Evolutionary conservation across 1,140 invertebrate species (phyloP).

Genomic region (Andricus grossulariae): DNA sequence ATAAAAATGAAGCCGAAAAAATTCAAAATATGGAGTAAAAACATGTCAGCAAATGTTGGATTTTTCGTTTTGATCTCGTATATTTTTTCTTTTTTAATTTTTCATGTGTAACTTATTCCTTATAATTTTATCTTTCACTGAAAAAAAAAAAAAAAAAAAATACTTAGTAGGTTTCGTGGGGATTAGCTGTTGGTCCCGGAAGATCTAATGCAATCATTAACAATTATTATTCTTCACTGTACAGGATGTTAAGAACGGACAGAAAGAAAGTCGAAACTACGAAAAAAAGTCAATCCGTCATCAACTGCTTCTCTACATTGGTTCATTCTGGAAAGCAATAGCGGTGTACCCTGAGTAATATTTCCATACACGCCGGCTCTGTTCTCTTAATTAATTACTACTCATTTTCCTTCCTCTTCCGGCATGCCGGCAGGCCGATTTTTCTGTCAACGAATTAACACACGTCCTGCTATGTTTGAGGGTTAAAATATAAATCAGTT

Average conservation of each 20-base stretch:
- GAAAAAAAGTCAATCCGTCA: slow-evolving; percentile 53
- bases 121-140: too few relatives aligned
- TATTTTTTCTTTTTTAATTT: too few relatives aligned
- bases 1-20: too few relatives aligned
- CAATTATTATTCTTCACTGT: slow-evolving; percentile 49
- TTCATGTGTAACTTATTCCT: too few relatives aligned
- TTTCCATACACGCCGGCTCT: slow-evolving; percentile 59
- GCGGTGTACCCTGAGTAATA: slow-evolving; percentile 55
- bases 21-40: too few relatives aligned
- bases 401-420: slow-evolving; percentile 47
- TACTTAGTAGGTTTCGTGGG: too few relatives aligned
- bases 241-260: slow-evolving; percentile 44
- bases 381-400: slow-evolving; percentile 67
- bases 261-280: not conserved
- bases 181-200: slow-evolving; percentile 37
- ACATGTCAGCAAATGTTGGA: too few relatives aligned
- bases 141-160: too few relatives aligned
- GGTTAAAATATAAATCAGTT: slow-evolving; percentile 32
- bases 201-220: slow-evolving; percentile 41
- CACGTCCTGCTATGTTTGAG: slow-evolving; percentile 48
- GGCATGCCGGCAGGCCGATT: slow-evolving; percentile 41
- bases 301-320: slow-evolving; percentile 46
- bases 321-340: slow-evolving; percentile 61
- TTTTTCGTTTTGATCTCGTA: too few relatives aligned
- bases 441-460: slow-evolving; percentile 41